Conservation (phyloP, 2,797 vertebrate species). For the Gadopsis bispinosus region DNA sequence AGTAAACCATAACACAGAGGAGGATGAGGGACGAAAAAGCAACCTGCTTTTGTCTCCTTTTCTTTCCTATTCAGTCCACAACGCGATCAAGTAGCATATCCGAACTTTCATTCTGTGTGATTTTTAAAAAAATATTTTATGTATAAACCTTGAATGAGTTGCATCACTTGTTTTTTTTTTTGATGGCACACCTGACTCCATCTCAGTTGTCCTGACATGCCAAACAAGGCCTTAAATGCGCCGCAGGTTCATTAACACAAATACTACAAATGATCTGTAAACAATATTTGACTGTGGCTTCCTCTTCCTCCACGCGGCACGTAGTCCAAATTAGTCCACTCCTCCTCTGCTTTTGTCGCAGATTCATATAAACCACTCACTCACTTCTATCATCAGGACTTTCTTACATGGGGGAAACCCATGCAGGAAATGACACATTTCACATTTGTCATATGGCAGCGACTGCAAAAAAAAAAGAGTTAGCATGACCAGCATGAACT, state of each 20-base stretch:
- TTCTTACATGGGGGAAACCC: constrained; percentile 22
- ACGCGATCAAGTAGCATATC: background rate
- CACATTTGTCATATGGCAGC: constrained; percentile 14
- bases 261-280: background rate
- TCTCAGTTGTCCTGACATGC: background rate
- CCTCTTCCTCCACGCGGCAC: background rate
- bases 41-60: background rate
- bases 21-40: background rate
- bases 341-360: background rate
- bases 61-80: background rate
- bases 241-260: background rate
- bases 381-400: background rate
- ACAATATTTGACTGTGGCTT: background rate
- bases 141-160: background rate
- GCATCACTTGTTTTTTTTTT: background rate
- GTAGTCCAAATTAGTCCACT: background rate
- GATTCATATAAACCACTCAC: background rate
- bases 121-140: background rate
- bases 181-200: background rate
- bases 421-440: constrained; percentile 41
- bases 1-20: background rate
- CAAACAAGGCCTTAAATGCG: background rate
- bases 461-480: background rate
- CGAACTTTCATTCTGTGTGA: background rate
- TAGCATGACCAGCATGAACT: background rate